These are phyloP conservation scores for Tamias sibiricus DNA, from an alignment of 2,113 vertebrate species.

Conservation along the genomic window DNA sequence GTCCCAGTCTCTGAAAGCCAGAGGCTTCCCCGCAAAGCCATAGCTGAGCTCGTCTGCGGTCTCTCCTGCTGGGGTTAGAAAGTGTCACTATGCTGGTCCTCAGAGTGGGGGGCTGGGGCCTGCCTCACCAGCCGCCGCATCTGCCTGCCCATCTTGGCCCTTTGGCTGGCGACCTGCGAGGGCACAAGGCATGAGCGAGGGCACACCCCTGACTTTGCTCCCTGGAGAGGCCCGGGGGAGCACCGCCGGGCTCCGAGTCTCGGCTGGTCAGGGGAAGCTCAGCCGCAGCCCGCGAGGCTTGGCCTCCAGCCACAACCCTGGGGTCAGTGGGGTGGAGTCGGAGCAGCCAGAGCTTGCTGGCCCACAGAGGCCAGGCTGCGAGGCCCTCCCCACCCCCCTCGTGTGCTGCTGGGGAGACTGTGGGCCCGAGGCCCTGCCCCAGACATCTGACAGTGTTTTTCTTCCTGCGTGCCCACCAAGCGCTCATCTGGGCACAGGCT, in stretches of 20 bases:
- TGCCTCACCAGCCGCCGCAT: too few species aligned
- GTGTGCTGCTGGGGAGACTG: accelerated
- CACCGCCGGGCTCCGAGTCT: accelerated
- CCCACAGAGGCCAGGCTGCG: neutral
- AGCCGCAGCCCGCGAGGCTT: accelerated
- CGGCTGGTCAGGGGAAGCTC: neutral
- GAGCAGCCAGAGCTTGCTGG: accelerated
- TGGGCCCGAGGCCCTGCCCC: neutral
- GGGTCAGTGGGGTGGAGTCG: too few species aligned
- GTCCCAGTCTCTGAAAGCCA: neutral
- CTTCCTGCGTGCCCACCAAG: too few species aligned
- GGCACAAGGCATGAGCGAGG: accelerated
- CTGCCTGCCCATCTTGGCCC: neutral
- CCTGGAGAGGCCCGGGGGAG: neutral
- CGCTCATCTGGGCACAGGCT: neutral
- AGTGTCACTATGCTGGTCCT: accelerated
- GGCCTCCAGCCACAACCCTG: neutral
- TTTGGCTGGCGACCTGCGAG: accelerated
- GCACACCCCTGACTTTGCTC: neutral
- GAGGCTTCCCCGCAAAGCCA: conserved; percentile 8
- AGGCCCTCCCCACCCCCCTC: neutral
- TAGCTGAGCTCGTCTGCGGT: accelerated
- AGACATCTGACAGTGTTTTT: neutral
- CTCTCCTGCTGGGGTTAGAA: neutral
- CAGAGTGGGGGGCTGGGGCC: neutral